These are phyloP conservation scores for Jaculus jaculus DNA, from an alignment of 2,113 vertebrate species.

Conservation along the genomic window DNA sequence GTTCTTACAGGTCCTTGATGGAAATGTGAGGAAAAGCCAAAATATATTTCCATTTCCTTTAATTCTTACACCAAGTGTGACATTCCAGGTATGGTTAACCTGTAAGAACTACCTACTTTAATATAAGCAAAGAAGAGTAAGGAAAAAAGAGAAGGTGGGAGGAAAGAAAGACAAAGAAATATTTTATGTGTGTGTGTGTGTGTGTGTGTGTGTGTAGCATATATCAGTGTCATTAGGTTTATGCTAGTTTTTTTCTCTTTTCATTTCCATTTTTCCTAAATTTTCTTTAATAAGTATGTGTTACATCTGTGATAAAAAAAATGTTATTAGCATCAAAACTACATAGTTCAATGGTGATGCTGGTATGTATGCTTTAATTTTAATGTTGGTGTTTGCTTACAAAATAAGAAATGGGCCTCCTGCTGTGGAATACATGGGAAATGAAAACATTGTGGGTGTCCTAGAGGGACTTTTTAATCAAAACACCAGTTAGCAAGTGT, in stretches of 20 bases:
- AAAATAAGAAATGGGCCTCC: slow-evolving; percentile 14
- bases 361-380: background rate
- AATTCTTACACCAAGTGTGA: background rate
- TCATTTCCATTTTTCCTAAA: background rate
- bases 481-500: background rate
- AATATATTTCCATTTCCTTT: background rate
- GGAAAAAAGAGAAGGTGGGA: background rate
- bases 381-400: slow-evolving; percentile 17
- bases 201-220: too few relatives aligned
- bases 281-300: background rate
- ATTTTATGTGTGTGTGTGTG: too few relatives aligned
- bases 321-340: background rate
- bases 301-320: slow-evolving; percentile 27
- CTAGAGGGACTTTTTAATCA: background rate
- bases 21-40: background rate
- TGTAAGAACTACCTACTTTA: background rate
- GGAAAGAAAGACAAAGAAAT: background rate
- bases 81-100: too few relatives aligned
- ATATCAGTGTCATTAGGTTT: background rate
- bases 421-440: slow-evolving; percentile 10
- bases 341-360: background rate
- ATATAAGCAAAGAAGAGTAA: background rate
- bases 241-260: background rate
- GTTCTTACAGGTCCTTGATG: background rate
- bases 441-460: background rate